Percentiles rank a stretch among this genome's conserved stretches.
These are phyloP conservation scores for Thera obeliscata DNA, from an alignment of 2,888 invertebrate genomes.

Conservation along the genomic window DNA sequence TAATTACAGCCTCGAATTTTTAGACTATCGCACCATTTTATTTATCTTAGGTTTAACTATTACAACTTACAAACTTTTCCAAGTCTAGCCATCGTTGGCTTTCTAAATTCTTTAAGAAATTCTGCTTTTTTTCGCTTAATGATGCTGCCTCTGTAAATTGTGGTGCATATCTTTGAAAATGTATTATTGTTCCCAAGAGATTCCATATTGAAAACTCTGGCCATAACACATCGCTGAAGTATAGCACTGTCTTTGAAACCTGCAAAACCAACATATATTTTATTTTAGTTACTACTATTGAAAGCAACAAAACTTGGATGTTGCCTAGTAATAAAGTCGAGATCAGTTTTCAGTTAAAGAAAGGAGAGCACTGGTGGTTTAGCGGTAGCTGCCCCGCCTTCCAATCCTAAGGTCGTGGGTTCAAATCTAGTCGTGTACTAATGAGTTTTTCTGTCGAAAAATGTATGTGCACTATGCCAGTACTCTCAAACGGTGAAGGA, in stretches of 20 bases:
- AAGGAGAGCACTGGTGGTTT: no score
- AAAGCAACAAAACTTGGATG: no score
- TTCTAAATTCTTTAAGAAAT: slow-evolving; percentile 74
- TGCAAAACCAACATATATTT: slow-evolving; percentile 62
- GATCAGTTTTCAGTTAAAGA: no score
- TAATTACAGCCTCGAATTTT: not conserved
- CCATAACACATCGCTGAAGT: slow-evolving; percentile 96
- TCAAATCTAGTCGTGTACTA: no score
- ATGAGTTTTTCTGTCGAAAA: no score
- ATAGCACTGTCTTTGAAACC: slow-evolving; percentile 91
- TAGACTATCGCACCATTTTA: not conserved
- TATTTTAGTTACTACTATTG: no score
- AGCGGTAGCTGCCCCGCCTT: no score
- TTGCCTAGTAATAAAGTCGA: no score
- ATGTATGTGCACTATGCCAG: no score
- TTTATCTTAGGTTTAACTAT: slow-evolving; percentile 17
- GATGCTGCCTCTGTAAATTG: slow-evolving; percentile 46
- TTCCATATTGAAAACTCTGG: slow-evolving; percentile 98
- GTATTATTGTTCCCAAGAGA: slow-evolving; percentile 92
- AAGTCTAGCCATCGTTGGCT: slow-evolving; percentile 63
- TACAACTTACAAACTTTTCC: slow-evolving; percentile 59
- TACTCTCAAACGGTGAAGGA: no score
- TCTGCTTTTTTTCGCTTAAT: slow-evolving; percentile 57
- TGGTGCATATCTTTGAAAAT: slow-evolving; percentile 89
- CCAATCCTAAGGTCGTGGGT: no score